Percentiles rank a stretch among this genome's conserved stretches.
phyloP scores from a whole-genome alignment of 2,113 vertebrate genomes.

The Oreocharis arfaki region DNA sequence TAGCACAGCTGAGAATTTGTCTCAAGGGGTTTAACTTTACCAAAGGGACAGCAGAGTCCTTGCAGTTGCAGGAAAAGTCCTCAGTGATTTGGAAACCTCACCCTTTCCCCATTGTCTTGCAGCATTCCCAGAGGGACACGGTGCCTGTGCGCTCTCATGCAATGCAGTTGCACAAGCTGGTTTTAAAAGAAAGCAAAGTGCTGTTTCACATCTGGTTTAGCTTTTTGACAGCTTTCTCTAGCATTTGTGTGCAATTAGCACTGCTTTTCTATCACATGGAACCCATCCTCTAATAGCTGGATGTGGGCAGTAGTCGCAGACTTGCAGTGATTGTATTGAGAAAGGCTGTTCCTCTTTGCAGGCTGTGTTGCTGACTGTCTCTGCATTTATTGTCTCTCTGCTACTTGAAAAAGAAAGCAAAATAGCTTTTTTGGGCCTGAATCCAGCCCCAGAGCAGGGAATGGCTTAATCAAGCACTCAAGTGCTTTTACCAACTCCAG shows the following conservation, averaged over 20 bases:
- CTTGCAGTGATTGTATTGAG: not conserved
- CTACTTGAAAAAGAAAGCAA: constrained; percentile 9
- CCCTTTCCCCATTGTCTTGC: not conserved
- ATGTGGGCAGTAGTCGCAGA: not conserved
- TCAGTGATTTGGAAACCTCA: not conserved
- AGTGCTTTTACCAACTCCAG: not conserved
- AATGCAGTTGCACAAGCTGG: not conserved
- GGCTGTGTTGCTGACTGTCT: not conserved
- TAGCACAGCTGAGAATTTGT: not conserved
- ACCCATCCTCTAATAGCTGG: not conserved
- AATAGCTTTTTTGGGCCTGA: not conserved
- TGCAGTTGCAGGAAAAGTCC: not conserved
- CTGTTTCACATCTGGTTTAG: not conserved
- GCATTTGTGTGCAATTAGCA: not conserved
- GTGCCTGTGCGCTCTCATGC: not conserved
- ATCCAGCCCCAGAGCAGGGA: not conserved
- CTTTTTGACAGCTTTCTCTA: constrained; percentile 2
- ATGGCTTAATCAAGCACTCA: not conserved
- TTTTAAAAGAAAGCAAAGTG: not conserved
- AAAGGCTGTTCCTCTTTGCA: not conserved
- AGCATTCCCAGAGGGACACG: not conserved
- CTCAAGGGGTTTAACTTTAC: not conserved
- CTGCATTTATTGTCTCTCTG: not conserved
- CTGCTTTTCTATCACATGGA: not conserved
- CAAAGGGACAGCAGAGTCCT: not conserved